Conservation (phyloP, 2,888 invertebrate genomes). For the Torymus tubicola region DNA sequence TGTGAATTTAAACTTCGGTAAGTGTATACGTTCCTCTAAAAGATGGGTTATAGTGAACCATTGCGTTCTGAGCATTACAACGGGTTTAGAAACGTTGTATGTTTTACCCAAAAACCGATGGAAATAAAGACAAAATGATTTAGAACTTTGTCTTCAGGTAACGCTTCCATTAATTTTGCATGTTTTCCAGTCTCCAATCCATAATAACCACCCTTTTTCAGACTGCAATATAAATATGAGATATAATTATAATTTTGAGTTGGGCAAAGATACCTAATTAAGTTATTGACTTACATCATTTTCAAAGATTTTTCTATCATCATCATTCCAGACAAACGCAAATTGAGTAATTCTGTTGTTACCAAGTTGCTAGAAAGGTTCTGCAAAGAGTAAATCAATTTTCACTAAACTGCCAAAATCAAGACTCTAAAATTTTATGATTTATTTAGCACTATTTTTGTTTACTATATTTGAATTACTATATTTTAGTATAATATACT, state of each 20-base stretch:
- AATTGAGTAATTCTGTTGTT: background rate
- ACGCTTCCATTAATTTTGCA: slow-evolving; percentile 80
- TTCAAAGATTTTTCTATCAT: slow-evolving; percentile 70
- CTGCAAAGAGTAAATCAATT: slow-evolving; percentile 81
- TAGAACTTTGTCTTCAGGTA: slow-evolving; percentile 78
- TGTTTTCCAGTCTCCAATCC: slow-evolving; percentile 82
- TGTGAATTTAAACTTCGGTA: slow-evolving; percentile 79
- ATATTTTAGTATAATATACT: slow-evolving; percentile 62
- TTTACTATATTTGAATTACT: background rate
- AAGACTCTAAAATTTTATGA: slow-evolving; percentile 64
- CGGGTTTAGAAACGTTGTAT: slow-evolving; percentile 78
- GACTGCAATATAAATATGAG: slow-evolving; percentile 60
- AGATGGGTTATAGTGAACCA: slow-evolving; percentile 84
- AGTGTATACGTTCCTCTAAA: slow-evolving; percentile 87
- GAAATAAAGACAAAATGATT: slow-evolving; percentile 75
- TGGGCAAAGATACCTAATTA: no score
- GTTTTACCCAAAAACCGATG: slow-evolving; percentile 77
- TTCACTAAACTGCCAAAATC: slow-evolving; percentile 84
- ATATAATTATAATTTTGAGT: no score
- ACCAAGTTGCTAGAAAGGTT: slow-evolving; percentile 80
- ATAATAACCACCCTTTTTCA: slow-evolving; percentile 80
- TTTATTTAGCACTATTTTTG: no score
- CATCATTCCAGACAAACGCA: slow-evolving; percentile 78
- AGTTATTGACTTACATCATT: slow-evolving; percentile 2
- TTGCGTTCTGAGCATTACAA: slow-evolving; percentile 79